Evolutionary conservation across 2,888 invertebrate genomes (phyloP).

Genomic region (Aquatica leii): DNA sequence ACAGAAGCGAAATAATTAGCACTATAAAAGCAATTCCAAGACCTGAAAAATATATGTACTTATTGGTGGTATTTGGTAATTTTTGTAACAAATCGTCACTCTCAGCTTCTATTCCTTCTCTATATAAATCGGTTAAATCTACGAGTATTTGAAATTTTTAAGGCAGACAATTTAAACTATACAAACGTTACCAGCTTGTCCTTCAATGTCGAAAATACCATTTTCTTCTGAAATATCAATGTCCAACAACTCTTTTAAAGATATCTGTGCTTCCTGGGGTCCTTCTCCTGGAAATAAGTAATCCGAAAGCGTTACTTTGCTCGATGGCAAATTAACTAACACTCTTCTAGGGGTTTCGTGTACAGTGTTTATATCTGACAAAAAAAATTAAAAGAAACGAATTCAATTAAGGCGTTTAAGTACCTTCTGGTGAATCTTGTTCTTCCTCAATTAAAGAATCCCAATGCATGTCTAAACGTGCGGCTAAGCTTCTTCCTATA

Average conservation of each 20-base stretch:
- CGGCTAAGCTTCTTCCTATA: slow-evolving; percentile 82
- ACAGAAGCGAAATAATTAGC: slow-evolving; percentile 68
- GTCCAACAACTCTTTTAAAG: slow-evolving; percentile 84
- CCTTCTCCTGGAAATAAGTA: slow-evolving; percentile 93
- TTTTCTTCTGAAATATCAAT: slow-evolving; percentile 74
- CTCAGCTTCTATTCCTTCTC: slow-evolving; percentile 59
- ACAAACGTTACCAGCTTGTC: slow-evolving; percentile 71
- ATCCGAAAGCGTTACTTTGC: slow-evolving; percentile 79
- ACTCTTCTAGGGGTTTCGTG: slow-evolving; percentile 92
- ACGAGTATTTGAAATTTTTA: slow-evolving; percentile 12
- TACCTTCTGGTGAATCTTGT: slow-evolving; percentile 74
- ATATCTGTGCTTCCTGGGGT: slow-evolving; percentile 79
- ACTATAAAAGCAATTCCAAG: slow-evolving; percentile 71
- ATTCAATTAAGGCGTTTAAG: no score
- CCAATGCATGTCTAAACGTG: slow-evolving; percentile 90
- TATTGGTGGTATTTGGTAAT: slow-evolving; percentile 65
- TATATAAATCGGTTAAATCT: slow-evolving; percentile 61
- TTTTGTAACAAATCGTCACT: slow-evolving; percentile 63
- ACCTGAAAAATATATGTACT: slow-evolving; percentile 68
- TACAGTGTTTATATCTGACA: slow-evolving; percentile 78
- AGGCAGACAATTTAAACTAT: neutral
- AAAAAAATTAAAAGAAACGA: no score
- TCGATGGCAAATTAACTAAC: slow-evolving; percentile 74
- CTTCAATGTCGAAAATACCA: slow-evolving; percentile 78
- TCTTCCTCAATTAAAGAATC: slow-evolving; percentile 90